Percentiles rank a stretch among this genome's conserved stretches.
Conservation (phyloP, 2,113 vertebrate species). For the Sorex fumeus region DNA sequence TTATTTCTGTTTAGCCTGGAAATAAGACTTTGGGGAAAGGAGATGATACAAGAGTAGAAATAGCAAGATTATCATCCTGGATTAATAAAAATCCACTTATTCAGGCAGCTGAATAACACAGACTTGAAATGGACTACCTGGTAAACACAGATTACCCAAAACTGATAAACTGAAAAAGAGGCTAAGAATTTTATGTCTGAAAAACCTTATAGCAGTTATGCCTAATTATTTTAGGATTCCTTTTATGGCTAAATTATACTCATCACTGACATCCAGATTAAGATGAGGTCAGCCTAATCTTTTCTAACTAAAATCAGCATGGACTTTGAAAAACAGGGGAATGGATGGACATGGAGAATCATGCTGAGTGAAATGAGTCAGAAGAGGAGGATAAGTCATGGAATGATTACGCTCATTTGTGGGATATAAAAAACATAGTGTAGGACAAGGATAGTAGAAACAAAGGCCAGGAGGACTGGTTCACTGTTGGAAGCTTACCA, state of each 20-base stretch:
- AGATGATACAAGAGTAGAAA: neutral
- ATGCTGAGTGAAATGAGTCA: no score
- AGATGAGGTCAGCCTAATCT: neutral
- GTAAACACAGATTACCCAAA: neutral
- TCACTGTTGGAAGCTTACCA: no score
- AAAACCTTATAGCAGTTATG: neutral
- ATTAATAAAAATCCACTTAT: neutral
- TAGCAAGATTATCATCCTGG: neutral
- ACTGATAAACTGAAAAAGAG: neutral
- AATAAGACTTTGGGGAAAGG: neutral
- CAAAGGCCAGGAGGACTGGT: no score
- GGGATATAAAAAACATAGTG: no score
- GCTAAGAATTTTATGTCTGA: neutral
- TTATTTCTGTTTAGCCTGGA: neutral
- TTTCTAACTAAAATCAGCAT: conserved; percentile 1
- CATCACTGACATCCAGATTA: neutral
- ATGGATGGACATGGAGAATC: no score
- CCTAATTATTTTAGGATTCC: neutral
- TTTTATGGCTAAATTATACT: neutral
- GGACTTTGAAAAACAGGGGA: neutral
- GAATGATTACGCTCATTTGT: no score
- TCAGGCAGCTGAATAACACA: neutral
- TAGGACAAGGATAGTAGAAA: no score
- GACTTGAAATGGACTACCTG: neutral
- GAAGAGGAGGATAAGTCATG: no score